phyloP scores from a whole-genome alignment of 1,140 invertebrate genomes.

The Drosophila busckii region DNA sequence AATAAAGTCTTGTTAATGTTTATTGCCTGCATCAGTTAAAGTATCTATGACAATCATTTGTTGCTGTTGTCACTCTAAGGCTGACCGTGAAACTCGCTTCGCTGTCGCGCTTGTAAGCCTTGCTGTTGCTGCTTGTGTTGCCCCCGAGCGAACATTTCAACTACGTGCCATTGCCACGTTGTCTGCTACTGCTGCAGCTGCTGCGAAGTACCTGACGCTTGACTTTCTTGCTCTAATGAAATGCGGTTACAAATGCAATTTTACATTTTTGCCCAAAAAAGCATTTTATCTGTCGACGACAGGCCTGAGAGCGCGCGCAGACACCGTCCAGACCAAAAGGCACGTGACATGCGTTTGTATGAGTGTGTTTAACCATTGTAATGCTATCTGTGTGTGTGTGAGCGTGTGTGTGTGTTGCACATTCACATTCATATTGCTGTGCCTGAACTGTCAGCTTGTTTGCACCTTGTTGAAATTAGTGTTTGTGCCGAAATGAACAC shows the following conservation, averaged over 20 bases:
- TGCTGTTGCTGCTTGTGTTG: conserved; percentile 40
- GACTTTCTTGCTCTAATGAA: conserved; percentile 75
- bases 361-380: no score
- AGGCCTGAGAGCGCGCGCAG: conserved; percentile 42
- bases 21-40: no score
- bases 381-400: neutral
- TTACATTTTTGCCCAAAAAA: conserved; percentile 73
- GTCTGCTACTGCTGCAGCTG: conserved; percentile 45
- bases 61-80: conserved; percentile 35
- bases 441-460: conserved; percentile 55
- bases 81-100: conserved; percentile 61
- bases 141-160: conserved; percentile 26
- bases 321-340: conserved; percentile 19
- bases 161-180: conserved; percentile 13
- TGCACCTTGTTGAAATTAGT: conserved; percentile 76
- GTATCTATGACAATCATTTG: conserved; percentile 12
- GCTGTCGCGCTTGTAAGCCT: conserved; percentile 51
- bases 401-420: conserved; percentile 1
- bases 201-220: conserved; percentile 61
- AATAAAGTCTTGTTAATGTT: no score
- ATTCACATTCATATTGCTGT: conserved; percentile 12
- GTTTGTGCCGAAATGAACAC: conserved; percentile 74
- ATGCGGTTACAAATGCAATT: conserved; percentile 75
- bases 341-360: conserved; percentile 22
- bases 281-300: conserved; percentile 71